These are phyloP conservation scores for Hippocampus kuda DNA, from an alignment of 2,797 vertebrate genomes.

Conservation along the genomic window DNA sequence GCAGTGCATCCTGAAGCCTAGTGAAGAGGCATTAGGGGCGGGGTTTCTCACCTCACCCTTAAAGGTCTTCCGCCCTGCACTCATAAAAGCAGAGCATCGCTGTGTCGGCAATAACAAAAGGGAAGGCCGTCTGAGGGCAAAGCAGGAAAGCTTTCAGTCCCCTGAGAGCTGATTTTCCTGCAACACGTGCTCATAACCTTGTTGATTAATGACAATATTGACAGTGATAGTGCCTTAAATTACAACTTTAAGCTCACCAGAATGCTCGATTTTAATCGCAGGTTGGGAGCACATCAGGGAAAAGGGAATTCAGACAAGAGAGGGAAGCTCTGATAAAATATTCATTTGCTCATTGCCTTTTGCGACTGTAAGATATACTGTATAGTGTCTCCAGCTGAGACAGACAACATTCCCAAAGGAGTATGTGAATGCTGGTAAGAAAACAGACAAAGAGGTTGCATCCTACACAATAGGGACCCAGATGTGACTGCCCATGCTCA, in stretches of 20 bases:
- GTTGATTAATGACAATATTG: conserved; percentile 40
- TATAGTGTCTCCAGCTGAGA: conserved; percentile 25
- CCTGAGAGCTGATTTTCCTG: conserved; percentile 37
- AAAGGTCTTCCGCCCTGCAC: conserved; percentile 25
- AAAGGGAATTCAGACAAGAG: conserved; percentile 23
- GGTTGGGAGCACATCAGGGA: conserved; percentile 9
- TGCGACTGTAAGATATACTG: conserved; percentile 33
- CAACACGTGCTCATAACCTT: conserved; percentile 19
- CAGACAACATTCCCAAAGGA: conserved; percentile 15
- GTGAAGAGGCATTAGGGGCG: conserved; percentile 35
- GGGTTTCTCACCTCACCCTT: conserved; percentile 23
- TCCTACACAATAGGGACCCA: conserved; percentile 12
- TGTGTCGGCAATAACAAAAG: conserved; percentile 50
- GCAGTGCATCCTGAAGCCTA: conserved; percentile 47
- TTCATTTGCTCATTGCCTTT: conserved; percentile 31
- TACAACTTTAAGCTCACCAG: conserved; percentile 18
- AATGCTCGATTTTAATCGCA: conserved; percentile 9
- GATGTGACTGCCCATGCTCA: conserved; percentile 17
- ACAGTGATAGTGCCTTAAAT: conserved; percentile 36
- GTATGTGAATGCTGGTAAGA: conserved; percentile 12
- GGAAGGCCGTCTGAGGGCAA: conserved; percentile 41
- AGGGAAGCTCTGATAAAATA: conserved; percentile 45
- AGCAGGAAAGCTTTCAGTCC: conserved; percentile 36
- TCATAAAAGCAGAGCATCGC: conserved; percentile 35
- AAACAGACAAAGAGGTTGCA: conserved; percentile 3